Evolutionary conservation across 2,797 vertebrate species (phyloP), one percentile per base, ranked within the genome.

Genomic region (Lerista edwardsae): DNA sequence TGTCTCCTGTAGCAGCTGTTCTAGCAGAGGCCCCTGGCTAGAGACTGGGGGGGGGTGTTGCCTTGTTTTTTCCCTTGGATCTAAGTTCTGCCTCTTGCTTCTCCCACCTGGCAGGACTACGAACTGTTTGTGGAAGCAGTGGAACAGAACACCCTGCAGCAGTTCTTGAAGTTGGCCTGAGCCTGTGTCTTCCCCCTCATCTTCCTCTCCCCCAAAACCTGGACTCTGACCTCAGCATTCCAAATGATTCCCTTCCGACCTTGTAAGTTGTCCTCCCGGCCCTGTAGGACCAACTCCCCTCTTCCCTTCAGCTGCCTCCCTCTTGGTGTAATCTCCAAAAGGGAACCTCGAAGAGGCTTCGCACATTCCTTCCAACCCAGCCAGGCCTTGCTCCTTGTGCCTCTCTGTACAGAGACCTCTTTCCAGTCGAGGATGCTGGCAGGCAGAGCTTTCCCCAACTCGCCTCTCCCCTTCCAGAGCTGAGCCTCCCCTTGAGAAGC

Each of bases 101-200:
- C 41, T 90, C 80, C 87, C 57, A n/a, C 87, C 83, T 31, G 82
- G 39, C 94, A 99, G 98, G 96, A 98, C 94, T 98, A 97, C 0
- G 97, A 97, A 90, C 97, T 97, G 94, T 98, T 99, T 80, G 96
- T 97, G 9, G 97, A 98, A 86, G 98, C 99, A 0, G 98, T 99
- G 94, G 98, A 99, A 91, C 97, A 95, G 19, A 97, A 98, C 84
- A 94, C 96, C 7, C 96, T 99, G 96, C 95, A 97, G 77, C 95
- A 98, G 90, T 98, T 99, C 93, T 97, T 99, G 93, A 98, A 99
- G 92, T 87, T 99, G 93, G 97, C 95, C 83, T 99, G 97, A 98
- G 88, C 86, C 79, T 2, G 55, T 36, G 9, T 27, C 68, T 8
- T 9, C 71, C 44, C 34, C 57, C 76, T 34, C 0, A 0, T 73